Conservation (phyloP, 1,140 invertebrate species). For the Pseudomyrmex pallidus region DNA sequence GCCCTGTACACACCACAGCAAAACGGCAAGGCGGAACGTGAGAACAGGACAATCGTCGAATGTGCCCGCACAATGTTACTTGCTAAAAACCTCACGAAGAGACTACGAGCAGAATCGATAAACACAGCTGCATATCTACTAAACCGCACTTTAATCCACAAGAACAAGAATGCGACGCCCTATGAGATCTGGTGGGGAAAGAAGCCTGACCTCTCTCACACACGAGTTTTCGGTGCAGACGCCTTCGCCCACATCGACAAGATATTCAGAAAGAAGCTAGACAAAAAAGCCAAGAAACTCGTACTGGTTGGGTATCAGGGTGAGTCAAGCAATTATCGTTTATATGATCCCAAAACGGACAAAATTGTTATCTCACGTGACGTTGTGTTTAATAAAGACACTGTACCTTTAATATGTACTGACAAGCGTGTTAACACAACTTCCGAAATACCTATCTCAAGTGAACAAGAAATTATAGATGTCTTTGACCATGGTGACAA, state of each 20-base stretch:
- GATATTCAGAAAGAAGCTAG: constrained; percentile 51
- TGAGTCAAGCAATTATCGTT: not conserved
- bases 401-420: too few species aligned
- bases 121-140: not conserved
- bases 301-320: constrained; percentile 46
- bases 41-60: too few species aligned
- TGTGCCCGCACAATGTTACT: constrained; percentile 58
- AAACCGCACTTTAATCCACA: not conserved
- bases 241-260: constrained; percentile 54
- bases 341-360: not conserved
- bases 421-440: too few species aligned
- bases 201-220: not conserved
- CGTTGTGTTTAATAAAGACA: not conserved
- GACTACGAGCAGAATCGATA: constrained; percentile 27
- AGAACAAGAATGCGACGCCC: not conserved
- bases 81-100: constrained; percentile 41
- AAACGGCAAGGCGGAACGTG: too few species aligned
- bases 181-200: not conserved
- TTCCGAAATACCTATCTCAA: too few species aligned
- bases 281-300: constrained; percentile 9
- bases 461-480: too few species aligned
- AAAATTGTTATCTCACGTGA: not conserved
- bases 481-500: too few species aligned
- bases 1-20: too few species aligned
- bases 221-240: constrained; percentile 16